A percentile compares a stretch with the other conserved stretches of the same genome.
phyloP scores from a whole-genome alignment of 2,797 vertebrate species.

The Cryptoprocta ferox region DNA sequence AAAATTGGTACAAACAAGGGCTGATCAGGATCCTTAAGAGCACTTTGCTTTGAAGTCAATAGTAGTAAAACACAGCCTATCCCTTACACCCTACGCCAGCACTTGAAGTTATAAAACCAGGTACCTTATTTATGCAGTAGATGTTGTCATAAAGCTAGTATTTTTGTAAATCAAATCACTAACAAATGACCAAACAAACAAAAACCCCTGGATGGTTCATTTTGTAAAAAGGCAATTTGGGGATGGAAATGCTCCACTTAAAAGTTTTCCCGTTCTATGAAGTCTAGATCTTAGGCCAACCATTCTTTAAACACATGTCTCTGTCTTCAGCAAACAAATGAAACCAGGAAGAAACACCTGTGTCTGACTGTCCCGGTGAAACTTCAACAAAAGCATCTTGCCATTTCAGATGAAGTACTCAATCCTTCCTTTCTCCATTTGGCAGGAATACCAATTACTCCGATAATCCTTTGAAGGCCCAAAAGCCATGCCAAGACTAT shows the following conservation, averaged over 20 bases:
- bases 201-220: not conserved
- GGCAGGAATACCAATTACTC: not conserved
- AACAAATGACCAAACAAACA: not conserved
- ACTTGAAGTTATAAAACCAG: not conserved
- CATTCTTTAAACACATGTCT: not conserved
- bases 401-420: not conserved
- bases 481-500: not conserved
- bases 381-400: too few relatives aligned
- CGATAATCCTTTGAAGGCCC: not conserved
- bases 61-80: not conserved
- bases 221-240: not conserved
- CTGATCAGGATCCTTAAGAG: not conserved
- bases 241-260: not conserved
- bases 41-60: not conserved
- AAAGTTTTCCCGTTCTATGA: not conserved
- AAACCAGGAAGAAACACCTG: not conserved
- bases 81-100: not conserved
- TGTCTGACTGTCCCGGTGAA: not conserved
- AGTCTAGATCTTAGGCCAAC: not conserved
- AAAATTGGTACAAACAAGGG: constrained; percentile 25
- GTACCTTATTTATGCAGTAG: not conserved
- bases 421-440: not conserved
- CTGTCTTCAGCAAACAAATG: not conserved
- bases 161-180: not conserved
- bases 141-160: not conserved